Evolutionary conservation across 1,140 invertebrate species (phyloP).

Genomic region (Cydia fagiglandana): DNA sequence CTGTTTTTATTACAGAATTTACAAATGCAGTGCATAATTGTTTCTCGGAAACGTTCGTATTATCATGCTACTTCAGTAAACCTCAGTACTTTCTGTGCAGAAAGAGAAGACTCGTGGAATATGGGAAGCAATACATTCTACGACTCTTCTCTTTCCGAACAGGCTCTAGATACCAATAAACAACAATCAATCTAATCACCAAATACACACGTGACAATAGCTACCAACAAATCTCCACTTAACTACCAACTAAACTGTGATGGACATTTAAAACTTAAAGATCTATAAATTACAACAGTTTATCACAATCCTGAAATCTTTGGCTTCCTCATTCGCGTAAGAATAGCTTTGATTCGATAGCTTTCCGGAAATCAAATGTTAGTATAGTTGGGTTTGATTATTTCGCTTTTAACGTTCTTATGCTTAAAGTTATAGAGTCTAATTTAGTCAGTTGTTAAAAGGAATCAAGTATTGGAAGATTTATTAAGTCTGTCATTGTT

Average conservation of each 20-base stretch:
- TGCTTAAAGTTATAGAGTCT: not conserved
- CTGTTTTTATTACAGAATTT: no score
- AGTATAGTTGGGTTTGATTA: constrained; percentile 12
- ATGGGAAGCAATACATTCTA: no score
- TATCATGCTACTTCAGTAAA: no score
- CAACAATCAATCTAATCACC: constrained; percentile 33
- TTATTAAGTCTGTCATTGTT: constrained; percentile 62
- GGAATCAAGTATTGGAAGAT: constrained; percentile 45
- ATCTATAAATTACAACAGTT: constrained; percentile 19
- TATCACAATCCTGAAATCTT: constrained; percentile 25
- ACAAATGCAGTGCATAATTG: no score
- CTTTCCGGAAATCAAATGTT: constrained; percentile 61
- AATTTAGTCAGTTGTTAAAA: not conserved
- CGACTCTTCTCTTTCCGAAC: no score
- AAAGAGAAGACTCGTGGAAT: no score
- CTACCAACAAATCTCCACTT: constrained; percentile 24
- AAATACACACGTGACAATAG: constrained; percentile 1
- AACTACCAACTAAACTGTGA: constrained; percentile 17
- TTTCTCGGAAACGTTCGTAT: no score
- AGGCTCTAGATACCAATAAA: no score
- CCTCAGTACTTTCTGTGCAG: no score
- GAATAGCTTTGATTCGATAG: constrained; percentile 51
- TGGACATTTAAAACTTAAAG: constrained; percentile 10
- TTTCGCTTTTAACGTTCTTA: not conserved
- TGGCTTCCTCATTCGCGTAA: constrained; percentile 13